Conservation (phyloP, 2,888 invertebrate species). For the Morpho helenor region DNA sequence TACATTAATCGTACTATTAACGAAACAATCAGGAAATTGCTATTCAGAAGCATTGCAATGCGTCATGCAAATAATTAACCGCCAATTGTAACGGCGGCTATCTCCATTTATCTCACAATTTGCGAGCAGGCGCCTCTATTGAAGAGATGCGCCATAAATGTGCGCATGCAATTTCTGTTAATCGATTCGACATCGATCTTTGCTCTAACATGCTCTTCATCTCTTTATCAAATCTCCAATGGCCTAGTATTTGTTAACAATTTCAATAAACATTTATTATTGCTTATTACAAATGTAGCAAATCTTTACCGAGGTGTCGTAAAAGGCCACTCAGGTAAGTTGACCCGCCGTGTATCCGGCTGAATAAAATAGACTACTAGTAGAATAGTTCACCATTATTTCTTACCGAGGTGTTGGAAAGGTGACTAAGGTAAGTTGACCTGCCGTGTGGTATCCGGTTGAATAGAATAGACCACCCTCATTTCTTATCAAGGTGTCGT, state of each 20-base stretch:
- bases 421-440: no score
- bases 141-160: constrained; percentile 46
- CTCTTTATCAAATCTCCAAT: constrained; percentile 55
- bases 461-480: no score
- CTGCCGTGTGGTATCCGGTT: no score
- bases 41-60: constrained; percentile 45
- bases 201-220: constrained; percentile 69
- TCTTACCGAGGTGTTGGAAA: no score
- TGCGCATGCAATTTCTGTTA: constrained; percentile 68
- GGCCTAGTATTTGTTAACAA: constrained; percentile 45
- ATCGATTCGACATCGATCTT: constrained; percentile 77
- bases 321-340: no score
- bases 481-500: no score
- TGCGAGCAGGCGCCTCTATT: constrained; percentile 73
- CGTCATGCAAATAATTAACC: constrained; percentile 73
- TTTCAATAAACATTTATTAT: constrained; percentile 30
- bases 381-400: no score
- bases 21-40: constrained; percentile 44
- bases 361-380: no score
- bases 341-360: no score
- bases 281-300: background rate
- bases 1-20: constrained; percentile 25
- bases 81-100: constrained; percentile 64
- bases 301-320: no score
- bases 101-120: constrained; percentile 72